These are phyloP conservation scores for Parauchenoglanis ngamensis DNA, from an alignment of 2,797 vertebrate genomes.

Conservation along the genomic window DNA sequence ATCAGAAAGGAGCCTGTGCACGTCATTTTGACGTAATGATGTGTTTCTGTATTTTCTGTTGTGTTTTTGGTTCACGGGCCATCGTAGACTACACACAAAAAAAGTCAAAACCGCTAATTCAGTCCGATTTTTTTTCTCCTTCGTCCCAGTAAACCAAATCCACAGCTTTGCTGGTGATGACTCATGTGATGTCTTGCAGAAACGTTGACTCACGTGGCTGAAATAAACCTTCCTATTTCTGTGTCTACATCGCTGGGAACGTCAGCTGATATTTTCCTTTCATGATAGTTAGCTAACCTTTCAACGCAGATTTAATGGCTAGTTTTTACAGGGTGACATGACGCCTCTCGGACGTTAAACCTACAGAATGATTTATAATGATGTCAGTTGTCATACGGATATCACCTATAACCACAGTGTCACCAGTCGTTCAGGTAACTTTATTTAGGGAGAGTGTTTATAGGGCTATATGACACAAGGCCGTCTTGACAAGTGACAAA, in stretches of 20 bases:
- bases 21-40: not conserved
- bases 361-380: not conserved
- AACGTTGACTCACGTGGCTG: not conserved
- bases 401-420: not conserved
- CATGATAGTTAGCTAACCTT: not conserved
- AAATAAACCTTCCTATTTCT: constrained; percentile 1
- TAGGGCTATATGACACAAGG: not conserved
- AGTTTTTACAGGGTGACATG: not conserved
- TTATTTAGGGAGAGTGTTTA: not conserved
- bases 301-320: not conserved
- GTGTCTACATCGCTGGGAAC: not conserved
- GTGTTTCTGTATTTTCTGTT: not conserved
- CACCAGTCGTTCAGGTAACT: not conserved
- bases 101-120: not conserved
- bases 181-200: not conserved
- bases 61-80: not conserved
- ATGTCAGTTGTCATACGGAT: not conserved
- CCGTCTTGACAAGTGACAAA: not conserved
- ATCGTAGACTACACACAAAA: not conserved
- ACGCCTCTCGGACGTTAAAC: not conserved
- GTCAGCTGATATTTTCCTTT: not conserved
- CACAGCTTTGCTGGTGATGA: constrained; percentile 9
- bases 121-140: not conserved
- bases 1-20: not conserved
- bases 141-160: constrained; percentile 3